Evolutionary conservation across 2,113 vertebrate species (phyloP), one percentile per base, ranked within the genome.

Genomic region (Oncorhynchus nerka): DNA sequence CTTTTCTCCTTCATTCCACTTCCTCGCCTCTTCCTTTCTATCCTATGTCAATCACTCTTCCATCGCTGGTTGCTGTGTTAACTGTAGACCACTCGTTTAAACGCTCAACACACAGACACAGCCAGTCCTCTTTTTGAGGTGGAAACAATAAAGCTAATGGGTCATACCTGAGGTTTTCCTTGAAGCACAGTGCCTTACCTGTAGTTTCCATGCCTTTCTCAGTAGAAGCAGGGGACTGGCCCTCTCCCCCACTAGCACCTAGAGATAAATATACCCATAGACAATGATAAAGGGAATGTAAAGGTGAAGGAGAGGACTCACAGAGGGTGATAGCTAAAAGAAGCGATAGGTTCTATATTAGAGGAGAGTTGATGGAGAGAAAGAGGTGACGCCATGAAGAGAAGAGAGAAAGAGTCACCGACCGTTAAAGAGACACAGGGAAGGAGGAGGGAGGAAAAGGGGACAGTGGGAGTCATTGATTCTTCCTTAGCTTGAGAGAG

Each of bases 1-100:
- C 87, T 87, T 83, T 83, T 83, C 76, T 73, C 83, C 84, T 84
- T 90, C 89, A 88, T 90, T 89, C 89, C 84, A 85, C 80, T 86
- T 85, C 81, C 83, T 79, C 83, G 83, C 81, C 15, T 87, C 71
- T 67, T 28, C 28, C 0, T 34, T 64, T n/a, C 51, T 66, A 28
- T 51, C 66, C 74, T 64, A 83, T 89, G 81, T 90, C 85, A 69
- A 75, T 67, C 83, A 69, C 76, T 79, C 51, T 26, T 48, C 72
- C 73, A 72, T 75, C 49, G 76, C 72, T 64, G 65, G 55, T 49
- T 22, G 15, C 76, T 48, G 64, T 75, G 81, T 72, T 59, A 30
- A 71, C 77, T 79, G 88, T 66, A 70, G 81, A 80, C 11, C 49
- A 51, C 3, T 51, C 2, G 15, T 51, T 51, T 15, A 51, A 5